Conservation (phyloP, 2,113 vertebrate genomes). For the Thomomys bottae region DNA sequence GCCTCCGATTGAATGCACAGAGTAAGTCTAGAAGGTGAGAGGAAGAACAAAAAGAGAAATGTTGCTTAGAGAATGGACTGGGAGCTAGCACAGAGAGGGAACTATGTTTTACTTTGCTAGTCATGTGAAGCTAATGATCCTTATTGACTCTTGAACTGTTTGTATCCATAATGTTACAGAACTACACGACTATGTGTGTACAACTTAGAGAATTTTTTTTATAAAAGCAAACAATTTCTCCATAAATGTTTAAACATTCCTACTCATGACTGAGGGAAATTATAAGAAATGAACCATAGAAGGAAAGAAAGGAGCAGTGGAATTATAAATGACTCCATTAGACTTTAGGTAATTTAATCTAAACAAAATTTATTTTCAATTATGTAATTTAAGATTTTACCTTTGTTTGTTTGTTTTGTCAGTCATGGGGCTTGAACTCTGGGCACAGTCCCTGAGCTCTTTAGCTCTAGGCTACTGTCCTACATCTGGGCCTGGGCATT, state of each 20-base stretch:
- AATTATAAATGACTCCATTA: conserved; percentile 7
- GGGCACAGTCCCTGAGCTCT: no score
- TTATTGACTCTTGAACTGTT: background rate
- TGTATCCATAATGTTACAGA: background rate
- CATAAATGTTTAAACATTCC: background rate
- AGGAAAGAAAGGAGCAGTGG: conserved; percentile 14
- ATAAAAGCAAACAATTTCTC: background rate
- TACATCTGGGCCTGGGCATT: no score
- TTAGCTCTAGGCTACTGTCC: no score
- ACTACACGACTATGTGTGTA: background rate
- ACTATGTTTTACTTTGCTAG: background rate
- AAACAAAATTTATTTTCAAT: conserved; percentile 45
- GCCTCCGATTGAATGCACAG: background rate
- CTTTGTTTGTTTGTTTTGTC: no score
- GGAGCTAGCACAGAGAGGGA: fast-evolving
- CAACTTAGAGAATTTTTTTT: background rate
- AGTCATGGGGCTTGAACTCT: no score
- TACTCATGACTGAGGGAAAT: background rate
- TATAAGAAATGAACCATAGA: conserved; percentile 44
- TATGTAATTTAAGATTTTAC: background rate
- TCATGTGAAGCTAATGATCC: background rate
- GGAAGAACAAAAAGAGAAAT: background rate
- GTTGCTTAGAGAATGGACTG: background rate
- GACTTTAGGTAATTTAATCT: conserved; percentile 30
- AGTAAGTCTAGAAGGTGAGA: background rate